These are phyloP conservation scores for Brachylomia viminalis DNA, from an alignment of 2,888 invertebrate species.

Conservation along the genomic window DNA sequence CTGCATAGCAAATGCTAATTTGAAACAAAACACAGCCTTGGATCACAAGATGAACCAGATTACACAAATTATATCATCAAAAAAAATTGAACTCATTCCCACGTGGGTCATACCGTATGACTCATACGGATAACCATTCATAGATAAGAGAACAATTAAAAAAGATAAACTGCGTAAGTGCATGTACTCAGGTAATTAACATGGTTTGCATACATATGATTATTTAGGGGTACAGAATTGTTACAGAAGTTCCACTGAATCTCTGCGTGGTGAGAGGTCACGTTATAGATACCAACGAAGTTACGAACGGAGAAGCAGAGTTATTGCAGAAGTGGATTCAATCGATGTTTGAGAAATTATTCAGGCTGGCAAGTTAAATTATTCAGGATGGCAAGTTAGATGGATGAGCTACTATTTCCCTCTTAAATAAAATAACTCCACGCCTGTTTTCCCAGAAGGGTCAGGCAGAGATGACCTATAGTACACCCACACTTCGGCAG, in stretches of 20 bases:
- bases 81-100: conserved; percentile 41
- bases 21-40: conserved; percentile 7
- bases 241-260: conserved; percentile 42
- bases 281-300: background rate
- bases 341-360: background rate
- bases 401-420: background rate
- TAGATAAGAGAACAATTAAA: conserved; percentile 55
- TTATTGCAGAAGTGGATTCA: conserved; percentile 5
- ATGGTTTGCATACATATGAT: conserved; percentile 36
- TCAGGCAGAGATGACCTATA: too few species aligned
- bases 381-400: background rate
- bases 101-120: conserved; percentile 61
- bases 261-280: background rate
- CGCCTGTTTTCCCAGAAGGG: too few species aligned
- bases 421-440: background rate
- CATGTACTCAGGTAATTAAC: conserved; percentile 52
- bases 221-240: conserved; percentile 1
- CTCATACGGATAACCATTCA: too few species aligned
- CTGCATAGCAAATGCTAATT: conserved; percentile 10
- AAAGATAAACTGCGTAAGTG: conserved; percentile 53
- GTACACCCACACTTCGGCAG: too few species aligned
- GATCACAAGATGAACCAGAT: conserved; percentile 22
- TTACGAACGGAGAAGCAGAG: background rate
- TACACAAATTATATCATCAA: conserved; percentile 2
- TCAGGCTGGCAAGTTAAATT: background rate